Evolutionary conservation across 1,140 invertebrate genomes (phyloP).

Genomic region (Asbolus verrucosus): DNA sequence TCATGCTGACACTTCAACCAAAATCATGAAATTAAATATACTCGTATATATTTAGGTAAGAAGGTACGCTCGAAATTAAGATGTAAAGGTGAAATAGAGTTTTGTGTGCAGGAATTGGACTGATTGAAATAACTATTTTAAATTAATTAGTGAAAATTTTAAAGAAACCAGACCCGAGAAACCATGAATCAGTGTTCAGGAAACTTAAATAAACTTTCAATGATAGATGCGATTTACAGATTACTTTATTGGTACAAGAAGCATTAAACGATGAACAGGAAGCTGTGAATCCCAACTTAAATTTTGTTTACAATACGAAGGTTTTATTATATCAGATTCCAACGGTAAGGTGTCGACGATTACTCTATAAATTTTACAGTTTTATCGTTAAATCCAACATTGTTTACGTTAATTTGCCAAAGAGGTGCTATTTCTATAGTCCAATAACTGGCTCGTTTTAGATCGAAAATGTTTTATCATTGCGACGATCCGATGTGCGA

Average conservation of each 20-base stretch:
- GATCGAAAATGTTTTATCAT: slow-evolving; percentile 6
- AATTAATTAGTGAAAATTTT: slow-evolving; percentile 39
- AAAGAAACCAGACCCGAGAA: slow-evolving; percentile 44
- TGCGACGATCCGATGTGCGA: slow-evolving; percentile 1
- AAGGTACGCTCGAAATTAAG: too few relatives aligned
- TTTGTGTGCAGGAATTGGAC: too few relatives aligned
- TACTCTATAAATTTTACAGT: slow-evolving; percentile 44
- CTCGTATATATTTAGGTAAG: too few relatives aligned
- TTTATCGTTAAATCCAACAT: slow-evolving; percentile 34
- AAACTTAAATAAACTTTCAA: slow-evolving; percentile 46
- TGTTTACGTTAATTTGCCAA: slow-evolving; percentile 46
- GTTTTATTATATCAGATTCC: slow-evolving; percentile 48
- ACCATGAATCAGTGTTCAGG: slow-evolving; percentile 29
- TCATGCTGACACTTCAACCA: too few relatives aligned
- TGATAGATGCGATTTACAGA: slow-evolving; percentile 49
- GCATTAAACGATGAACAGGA: slow-evolving; percentile 45
- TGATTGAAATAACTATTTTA: slow-evolving; percentile 15
- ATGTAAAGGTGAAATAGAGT: too few relatives aligned
- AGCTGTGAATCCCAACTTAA: slow-evolving; percentile 43
- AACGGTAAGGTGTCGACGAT: slow-evolving; percentile 45
- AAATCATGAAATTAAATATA: too few relatives aligned
- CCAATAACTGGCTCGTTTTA: slow-evolving; percentile 16
- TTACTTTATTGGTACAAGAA: slow-evolving; percentile 45
- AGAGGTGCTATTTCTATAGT: slow-evolving; percentile 32
- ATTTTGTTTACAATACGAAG: slow-evolving; percentile 43